Conservation (phyloP, 2,888 invertebrate genomes). For the Pinctada fucata region DNA sequence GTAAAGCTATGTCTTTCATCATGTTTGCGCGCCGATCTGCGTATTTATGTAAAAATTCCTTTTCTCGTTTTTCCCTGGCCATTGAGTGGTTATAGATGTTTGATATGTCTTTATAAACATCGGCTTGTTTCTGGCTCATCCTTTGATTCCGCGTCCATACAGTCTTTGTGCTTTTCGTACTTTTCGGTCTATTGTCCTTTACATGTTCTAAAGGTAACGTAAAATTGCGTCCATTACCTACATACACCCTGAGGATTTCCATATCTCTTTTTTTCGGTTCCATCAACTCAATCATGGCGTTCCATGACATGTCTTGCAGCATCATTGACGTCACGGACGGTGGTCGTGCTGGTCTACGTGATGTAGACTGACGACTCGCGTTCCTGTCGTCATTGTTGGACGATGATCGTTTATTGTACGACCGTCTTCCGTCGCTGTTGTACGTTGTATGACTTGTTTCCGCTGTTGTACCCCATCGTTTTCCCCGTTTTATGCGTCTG, state of each 20-base stretch:
- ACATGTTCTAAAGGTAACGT: neutral
- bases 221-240: neutral
- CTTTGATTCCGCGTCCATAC: neutral
- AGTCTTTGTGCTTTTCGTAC: neutral
- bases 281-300: neutral
- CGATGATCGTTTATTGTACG: too few species aligned
- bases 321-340: neutral
- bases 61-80: neutral
- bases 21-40: neutral
- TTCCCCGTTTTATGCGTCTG: neutral
- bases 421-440: neutral
- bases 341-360: neutral
- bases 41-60: neutral
- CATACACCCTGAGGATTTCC: neutral
- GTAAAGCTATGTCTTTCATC: neutral
- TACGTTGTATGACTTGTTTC: neutral
- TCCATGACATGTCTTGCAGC: neutral
- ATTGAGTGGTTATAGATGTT: neutral
- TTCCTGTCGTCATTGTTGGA: neutral
- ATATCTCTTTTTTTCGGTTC: neutral
- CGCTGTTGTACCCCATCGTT: neutral
- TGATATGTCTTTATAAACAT: neutral
- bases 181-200: neutral
- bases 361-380: neutral
- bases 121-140: neutral